Percentiles rank a stretch among this genome's conserved stretches.
Conservation (phyloP, 1,140 invertebrate genomes). For the Orussus abietinus region DNA sequence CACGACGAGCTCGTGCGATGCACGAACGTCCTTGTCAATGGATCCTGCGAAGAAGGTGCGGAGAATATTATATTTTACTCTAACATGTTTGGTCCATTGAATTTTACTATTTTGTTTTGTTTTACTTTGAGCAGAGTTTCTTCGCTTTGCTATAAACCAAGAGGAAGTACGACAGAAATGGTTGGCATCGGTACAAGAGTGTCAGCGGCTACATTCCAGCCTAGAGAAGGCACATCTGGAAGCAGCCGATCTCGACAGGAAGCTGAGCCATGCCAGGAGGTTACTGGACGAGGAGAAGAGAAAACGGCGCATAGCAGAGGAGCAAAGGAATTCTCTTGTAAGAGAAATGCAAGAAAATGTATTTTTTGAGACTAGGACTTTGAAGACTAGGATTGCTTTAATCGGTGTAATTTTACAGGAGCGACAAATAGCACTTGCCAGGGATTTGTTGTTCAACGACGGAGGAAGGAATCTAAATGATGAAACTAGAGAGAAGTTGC, state of each 20-base stretch:
- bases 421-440: slow-evolving; percentile 67
- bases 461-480: slow-evolving; percentile 66
- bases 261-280: slow-evolving; percentile 72
- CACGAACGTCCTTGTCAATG: slow-evolving; percentile 61
- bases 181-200: slow-evolving; percentile 63
- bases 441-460: slow-evolving; percentile 69
- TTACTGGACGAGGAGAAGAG: slow-evolving; percentile 75
- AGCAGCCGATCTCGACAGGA: slow-evolving; percentile 66
- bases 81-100: too few relatives aligned
- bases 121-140: slow-evolving; percentile 67
- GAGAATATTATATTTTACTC: too few relatives aligned
- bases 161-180: slow-evolving; percentile 69
- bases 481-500: slow-evolving; percentile 76
- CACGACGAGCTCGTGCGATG: slow-evolving; percentile 68
- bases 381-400: slow-evolving; percentile 16
- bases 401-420: slow-evolving; percentile 54
- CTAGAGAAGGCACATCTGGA: slow-evolving; percentile 64
- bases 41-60: slow-evolving; percentile 65
- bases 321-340: slow-evolving; percentile 63
- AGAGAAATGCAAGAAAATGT: slow-evolving; percentile 10
- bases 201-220: slow-evolving; percentile 61
- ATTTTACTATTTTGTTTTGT: slow-evolving; percentile 15
- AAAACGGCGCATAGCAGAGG: slow-evolving; percentile 59
- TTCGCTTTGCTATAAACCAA: slow-evolving; percentile 66
- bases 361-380: slow-evolving; percentile 9